Conservation (phyloP, 2,113 vertebrate genomes). For the Sciurus niger region DNA sequence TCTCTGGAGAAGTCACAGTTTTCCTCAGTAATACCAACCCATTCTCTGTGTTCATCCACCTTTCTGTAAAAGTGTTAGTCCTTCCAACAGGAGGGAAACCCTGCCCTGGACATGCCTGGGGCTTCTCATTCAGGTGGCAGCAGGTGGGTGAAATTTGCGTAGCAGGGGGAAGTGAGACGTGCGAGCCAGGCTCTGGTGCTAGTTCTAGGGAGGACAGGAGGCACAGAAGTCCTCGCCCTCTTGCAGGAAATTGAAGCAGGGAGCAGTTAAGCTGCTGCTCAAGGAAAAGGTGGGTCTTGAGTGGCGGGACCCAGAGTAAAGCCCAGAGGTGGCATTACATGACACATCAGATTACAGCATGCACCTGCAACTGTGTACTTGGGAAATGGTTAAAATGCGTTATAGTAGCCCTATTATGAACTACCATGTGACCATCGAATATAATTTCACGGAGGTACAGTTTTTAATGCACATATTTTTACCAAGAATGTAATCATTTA, state of each 20-base stretch:
- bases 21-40: background rate
- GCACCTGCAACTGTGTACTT: no score
- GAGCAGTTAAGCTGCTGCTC: background rate
- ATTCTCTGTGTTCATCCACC: background rate
- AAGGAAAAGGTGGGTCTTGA: background rate
- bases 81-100: background rate
- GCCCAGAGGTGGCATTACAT: no score
- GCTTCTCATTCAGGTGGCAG: no score
- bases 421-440: no score
- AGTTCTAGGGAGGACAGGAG: background rate
- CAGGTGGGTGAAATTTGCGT: background rate
- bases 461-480: background rate
- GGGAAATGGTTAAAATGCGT: background rate
- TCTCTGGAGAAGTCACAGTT: background rate
- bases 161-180: background rate
- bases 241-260: background rate
- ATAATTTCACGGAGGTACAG: background rate
- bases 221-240: background rate
- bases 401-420: background rate
- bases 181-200: rapidly evolving
- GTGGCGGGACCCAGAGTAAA: background rate
- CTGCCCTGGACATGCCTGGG: background rate
- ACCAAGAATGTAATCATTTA: background rate
- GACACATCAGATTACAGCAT: background rate
- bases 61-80: background rate